A percentile compares a stretch with the other conserved stretches of the same genome.
Conservation (phyloP, 2,888 invertebrate genomes). For the Acleris holmiana region DNA sequence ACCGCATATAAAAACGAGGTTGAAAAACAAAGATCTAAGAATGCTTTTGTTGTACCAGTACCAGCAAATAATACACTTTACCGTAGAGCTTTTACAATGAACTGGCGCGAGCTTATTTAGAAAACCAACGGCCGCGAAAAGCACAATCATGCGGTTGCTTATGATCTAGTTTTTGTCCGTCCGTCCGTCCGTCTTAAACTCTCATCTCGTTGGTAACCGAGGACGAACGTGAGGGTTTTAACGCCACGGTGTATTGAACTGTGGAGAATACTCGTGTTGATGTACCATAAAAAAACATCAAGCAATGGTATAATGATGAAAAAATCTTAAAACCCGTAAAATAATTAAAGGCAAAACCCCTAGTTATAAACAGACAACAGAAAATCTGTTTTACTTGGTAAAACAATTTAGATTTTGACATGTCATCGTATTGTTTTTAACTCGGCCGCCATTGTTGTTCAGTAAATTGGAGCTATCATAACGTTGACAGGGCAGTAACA, state of each 20-base stretch:
- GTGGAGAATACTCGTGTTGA: neutral
- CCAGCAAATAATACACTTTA: slow-evolving; percentile 14
- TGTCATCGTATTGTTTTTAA: too few relatives aligned
- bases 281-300: too few relatives aligned
- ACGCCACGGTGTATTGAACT: slow-evolving; percentile 48
- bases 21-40: neutral
- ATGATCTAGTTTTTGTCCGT: slow-evolving; percentile 70
- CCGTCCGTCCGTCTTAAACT: slow-evolving; percentile 62
- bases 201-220: slow-evolving; percentile 66
- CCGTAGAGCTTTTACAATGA: slow-evolving; percentile 16
- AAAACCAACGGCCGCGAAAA: slow-evolving; percentile 49
- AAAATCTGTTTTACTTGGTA: too few relatives aligned
- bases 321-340: too few relatives aligned
- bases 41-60: neutral
- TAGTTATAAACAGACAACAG: too few relatives aligned
- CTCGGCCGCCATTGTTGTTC: too few relatives aligned
- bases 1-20: too few relatives aligned
- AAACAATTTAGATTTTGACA: too few relatives aligned
- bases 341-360: too few relatives aligned
- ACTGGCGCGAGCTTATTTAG: slow-evolving; percentile 33
- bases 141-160: slow-evolving; percentile 69
- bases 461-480: too few relatives aligned
- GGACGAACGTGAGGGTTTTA: slow-evolving; percentile 59
- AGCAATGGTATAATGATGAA: neutral
- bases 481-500: too few relatives aligned